Evolutionary conservation across 2,113 vertebrate genomes (phyloP).

Genomic region (Pithys albifrons): DNA sequence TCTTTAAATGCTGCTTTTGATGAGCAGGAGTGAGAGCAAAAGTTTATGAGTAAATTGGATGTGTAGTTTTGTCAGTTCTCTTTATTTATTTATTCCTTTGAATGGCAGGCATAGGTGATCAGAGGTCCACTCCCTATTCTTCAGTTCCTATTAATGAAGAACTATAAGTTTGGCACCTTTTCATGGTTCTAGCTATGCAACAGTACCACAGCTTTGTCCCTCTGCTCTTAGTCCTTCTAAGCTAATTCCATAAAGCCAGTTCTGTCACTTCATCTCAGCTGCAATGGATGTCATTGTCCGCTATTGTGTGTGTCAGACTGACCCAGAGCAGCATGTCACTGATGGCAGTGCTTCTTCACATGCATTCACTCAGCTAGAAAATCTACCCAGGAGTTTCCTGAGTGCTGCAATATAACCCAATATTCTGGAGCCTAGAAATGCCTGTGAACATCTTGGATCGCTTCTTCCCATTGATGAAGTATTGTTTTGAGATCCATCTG

Average conservation of each 20-base stretch:
- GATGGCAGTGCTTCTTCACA: neutral
- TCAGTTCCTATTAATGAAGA: neutral
- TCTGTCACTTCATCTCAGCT: neutral
- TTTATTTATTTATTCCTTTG: neutral
- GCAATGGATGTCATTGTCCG: neutral
- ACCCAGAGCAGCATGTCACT: neutral
- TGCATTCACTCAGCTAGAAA: constrained; percentile 36
- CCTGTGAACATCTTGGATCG: constrained; percentile 53
- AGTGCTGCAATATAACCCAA: constrained; percentile 35
- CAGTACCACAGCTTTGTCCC: neutral
- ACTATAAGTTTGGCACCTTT: neutral
- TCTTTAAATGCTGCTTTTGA: neutral
- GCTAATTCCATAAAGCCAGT: neutral
- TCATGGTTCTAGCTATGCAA: neutral
- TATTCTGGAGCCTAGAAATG: constrained; percentile 39
- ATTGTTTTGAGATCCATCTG: constrained; percentile 67
- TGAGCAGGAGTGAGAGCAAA: neutral
- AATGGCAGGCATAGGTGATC: neutral
- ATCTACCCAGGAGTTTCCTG: constrained; percentile 29
- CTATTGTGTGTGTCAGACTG: neutral
- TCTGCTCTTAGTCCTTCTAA: neutral
- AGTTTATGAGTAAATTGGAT: neutral
- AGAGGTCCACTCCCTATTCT: neutral
- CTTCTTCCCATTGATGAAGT: constrained; percentile 58
- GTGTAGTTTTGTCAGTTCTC: neutral